Conservation (phyloP, 2,888 invertebrate genomes). For the Lasius platythorax region DNA sequence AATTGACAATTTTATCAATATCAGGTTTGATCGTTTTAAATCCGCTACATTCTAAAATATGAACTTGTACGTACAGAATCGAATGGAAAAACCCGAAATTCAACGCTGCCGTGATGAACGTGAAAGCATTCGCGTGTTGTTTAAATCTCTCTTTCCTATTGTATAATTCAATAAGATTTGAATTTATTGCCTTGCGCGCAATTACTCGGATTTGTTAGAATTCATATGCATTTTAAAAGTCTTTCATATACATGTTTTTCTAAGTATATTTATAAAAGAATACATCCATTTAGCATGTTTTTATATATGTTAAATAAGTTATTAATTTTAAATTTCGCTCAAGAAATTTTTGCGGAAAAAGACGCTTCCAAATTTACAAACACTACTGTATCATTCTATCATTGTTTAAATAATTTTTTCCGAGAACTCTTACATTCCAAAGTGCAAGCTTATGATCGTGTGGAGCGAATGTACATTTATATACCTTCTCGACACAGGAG, state of each 20-base stretch:
- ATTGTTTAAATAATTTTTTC: constrained; percentile 3
- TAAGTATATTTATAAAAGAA: constrained; percentile 10
- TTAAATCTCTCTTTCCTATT: constrained; percentile 61
- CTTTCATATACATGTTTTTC: background rate
- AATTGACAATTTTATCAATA: background rate
- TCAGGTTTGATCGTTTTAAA: constrained; percentile 2
- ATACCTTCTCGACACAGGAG: background rate
- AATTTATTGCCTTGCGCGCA: constrained; percentile 72
- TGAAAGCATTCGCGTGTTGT: constrained; percentile 75
- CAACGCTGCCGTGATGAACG: constrained; percentile 55
- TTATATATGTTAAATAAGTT: constrained; percentile 8
- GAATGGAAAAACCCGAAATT: constrained; percentile 4
- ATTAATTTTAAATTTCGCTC: constrained; percentile 24
- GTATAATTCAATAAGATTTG: constrained; percentile 80
- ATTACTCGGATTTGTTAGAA: constrained; percentile 66
- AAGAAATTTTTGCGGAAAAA: background rate
- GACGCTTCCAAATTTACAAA: constrained; percentile 1
- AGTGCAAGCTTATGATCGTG: background rate
- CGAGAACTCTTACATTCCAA: background rate
- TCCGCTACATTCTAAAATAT: background rate
- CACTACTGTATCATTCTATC: constrained; percentile 10
- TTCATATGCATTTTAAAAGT: constrained; percentile 46
- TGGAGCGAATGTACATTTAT: constrained; percentile 24
- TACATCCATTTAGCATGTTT: background rate
- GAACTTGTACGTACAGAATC: background rate